Evolutionary conservation across 2,113 vertebrate genomes (phyloP).

Genomic region (Candoia aspera): DNA sequence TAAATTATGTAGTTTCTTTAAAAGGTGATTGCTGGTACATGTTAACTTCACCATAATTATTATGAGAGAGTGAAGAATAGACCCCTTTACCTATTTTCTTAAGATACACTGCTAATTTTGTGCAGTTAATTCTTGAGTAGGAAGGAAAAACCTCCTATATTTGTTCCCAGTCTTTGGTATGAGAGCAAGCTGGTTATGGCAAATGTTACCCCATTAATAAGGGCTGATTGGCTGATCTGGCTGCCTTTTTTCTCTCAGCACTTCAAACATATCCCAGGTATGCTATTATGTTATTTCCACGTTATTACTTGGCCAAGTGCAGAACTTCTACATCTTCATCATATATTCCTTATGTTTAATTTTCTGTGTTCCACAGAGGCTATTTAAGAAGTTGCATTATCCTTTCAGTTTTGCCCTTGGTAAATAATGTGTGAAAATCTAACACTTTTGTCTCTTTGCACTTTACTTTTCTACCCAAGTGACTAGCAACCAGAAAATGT

Average conservation of each 20-base stretch:
- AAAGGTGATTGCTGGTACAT: background rate
- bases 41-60: background rate
- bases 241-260: background rate
- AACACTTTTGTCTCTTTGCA: background rate
- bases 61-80: background rate
- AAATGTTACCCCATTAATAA: background rate
- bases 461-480: background rate
- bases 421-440: conserved; percentile 24
- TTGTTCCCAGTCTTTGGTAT: background rate
- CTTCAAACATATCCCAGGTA: background rate
- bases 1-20: background rate
- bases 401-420: background rate
- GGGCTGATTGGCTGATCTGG: background rate
- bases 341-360: background rate
- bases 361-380: background rate
- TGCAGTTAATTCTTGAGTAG: background rate
- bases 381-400: background rate
- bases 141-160: no score
- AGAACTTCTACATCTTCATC: background rate
- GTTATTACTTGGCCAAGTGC: background rate
- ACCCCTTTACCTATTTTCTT: background rate
- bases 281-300: background rate
- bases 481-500: background rate
- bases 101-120: background rate
- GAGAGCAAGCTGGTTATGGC: background rate